Percentiles rank a stretch among this genome's conserved stretches.
These are phyloP conservation scores for Pampusana beccarii DNA, from an alignment of 2,113 vertebrate species.

Conservation along the genomic window DNA sequence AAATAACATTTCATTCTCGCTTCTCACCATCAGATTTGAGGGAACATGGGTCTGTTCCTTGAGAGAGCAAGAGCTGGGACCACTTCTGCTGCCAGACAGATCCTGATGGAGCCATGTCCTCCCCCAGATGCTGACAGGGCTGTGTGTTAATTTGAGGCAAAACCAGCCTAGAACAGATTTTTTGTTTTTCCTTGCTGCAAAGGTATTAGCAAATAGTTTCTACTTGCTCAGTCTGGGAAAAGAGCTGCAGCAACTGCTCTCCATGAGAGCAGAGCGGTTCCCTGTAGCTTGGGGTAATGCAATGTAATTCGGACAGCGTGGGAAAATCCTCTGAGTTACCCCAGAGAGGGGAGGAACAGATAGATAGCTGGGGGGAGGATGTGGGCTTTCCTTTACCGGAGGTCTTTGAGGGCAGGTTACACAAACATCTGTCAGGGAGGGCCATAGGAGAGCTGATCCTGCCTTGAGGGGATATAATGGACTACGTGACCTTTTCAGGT, in stretches of 20 bases:
- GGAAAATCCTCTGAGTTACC: slow-evolving; percentile 39
- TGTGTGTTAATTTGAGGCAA: not conserved
- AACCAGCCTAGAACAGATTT: not conserved
- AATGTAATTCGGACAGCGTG: not conserved
- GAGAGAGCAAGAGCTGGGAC: not conserved
- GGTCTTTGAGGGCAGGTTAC: slow-evolving; percentile 57
- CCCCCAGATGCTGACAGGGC: not conserved
- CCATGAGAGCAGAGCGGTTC: not conserved
- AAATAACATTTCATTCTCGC: not conserved
- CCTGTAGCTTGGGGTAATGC: not conserved
- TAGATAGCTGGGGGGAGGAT: slow-evolving; percentile 18
- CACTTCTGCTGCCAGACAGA: not conserved
- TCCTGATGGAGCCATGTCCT: not conserved
- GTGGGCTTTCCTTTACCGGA: not conserved
- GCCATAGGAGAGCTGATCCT: slow-evolving; percentile 20
- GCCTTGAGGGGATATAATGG: not conserved
- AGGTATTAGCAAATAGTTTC: not conserved
- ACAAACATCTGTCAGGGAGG: slow-evolving; percentile 43
- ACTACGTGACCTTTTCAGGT: not conserved
- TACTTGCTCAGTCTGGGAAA: not conserved
- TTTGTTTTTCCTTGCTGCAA: not conserved
- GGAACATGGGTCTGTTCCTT: not conserved
- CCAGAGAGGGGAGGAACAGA: slow-evolving; percentile 4
- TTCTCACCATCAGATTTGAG: not conserved
- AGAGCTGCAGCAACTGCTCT: not conserved